Base-by-base conservation (phyloP, 2,797 vertebrate species). In the Vespertilio murinus region DNA sequence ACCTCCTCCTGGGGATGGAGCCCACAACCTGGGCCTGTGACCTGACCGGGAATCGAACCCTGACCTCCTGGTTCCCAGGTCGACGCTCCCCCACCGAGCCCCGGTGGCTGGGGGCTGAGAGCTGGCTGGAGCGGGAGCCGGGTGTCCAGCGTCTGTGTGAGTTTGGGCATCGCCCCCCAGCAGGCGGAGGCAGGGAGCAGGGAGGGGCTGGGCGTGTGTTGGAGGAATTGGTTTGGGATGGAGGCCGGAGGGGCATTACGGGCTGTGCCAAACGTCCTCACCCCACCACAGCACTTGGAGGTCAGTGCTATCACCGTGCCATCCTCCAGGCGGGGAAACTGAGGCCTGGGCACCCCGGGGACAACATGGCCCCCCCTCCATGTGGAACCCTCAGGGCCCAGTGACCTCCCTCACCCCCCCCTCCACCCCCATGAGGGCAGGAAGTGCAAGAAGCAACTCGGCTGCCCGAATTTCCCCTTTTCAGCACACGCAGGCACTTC, bases 381-480 rank as follows among this genome's bases (percentile, higher is more conserved):
- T 90, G 78, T 38, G 42, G 35, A 54, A 30, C 6, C 3, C 69
- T 20, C 40, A 7, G 49, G 38, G 38, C 47, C 52, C 33, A 30
- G 13, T 6, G 5, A 74, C 25, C 30, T 25, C 40, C 47, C 45
- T 6, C 30, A 8, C 28, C 12, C 8, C 30, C 9, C 45, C 13
- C 20, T 0, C 2, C n/a, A n/a, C n/a, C n/a, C n/a, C n/a, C n/a
- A n/a, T 23, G 7, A 59, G 35, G 54, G 14, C 40, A 49, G 65
- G 30, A 16, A 16, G 52, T 5, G 0, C 16, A 30, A 42, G 73
- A 40, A 88, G 69, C 81, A 90, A 93, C 87, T 77, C 91, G 65
- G 71, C 47, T 65, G 79, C 79, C 69, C 75, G 45, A 13, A 75
- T 95, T 97, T 96, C 95, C 96, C 81, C 94, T 95, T 96, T 97